Percentiles rank a stretch among this genome's conserved stretches.
These are phyloP conservation scores for Helicoverpa armigera DNA, from an alignment of 1,140 invertebrate genomes.

Conservation along the genomic window DNA sequence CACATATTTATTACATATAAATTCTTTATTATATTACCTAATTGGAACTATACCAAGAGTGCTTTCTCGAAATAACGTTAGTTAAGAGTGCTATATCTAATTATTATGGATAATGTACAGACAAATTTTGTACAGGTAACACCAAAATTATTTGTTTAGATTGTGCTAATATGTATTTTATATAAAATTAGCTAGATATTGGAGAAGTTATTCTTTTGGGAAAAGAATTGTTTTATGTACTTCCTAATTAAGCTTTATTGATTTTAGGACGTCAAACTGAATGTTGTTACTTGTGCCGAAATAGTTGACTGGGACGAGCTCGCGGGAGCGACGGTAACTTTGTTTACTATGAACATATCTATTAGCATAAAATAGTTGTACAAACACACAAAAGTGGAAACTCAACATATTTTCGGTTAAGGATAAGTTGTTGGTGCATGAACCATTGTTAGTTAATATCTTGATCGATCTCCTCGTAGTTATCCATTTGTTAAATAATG, in stretches of 20 bases:
- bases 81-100: constrained; percentile 62
- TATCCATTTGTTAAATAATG: constrained; percentile 46
- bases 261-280: constrained; percentile 60
- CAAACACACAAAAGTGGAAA: constrained; percentile 42
- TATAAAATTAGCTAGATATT: constrained; percentile 65
- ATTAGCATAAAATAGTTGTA: constrained; percentile 47
- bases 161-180: constrained; percentile 64
- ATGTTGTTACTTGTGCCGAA: constrained; percentile 47
- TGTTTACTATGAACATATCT: constrained; percentile 47
- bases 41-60: constrained; percentile 70
- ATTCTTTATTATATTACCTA: constrained; percentile 46
- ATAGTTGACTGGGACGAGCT: constrained; percentile 50
- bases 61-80: constrained; percentile 76
- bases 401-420: constrained; percentile 42
- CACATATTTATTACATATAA: constrained; percentile 34
- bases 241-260: constrained; percentile 74
- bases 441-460: constrained; percentile 45
- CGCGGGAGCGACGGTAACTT: constrained; percentile 35
- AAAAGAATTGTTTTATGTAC: constrained; percentile 81
- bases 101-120: constrained; percentile 60
- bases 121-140: constrained; percentile 64
- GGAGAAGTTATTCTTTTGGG: constrained; percentile 83
- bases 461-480: constrained; percentile 50
- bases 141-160: constrained; percentile 62
- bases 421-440: constrained; percentile 45